Evolutionary conservation across 2,113 vertebrate species (phyloP), one percentile per base, ranked within the genome.

Genomic region (Chroicocephalus ridibundus): DNA sequence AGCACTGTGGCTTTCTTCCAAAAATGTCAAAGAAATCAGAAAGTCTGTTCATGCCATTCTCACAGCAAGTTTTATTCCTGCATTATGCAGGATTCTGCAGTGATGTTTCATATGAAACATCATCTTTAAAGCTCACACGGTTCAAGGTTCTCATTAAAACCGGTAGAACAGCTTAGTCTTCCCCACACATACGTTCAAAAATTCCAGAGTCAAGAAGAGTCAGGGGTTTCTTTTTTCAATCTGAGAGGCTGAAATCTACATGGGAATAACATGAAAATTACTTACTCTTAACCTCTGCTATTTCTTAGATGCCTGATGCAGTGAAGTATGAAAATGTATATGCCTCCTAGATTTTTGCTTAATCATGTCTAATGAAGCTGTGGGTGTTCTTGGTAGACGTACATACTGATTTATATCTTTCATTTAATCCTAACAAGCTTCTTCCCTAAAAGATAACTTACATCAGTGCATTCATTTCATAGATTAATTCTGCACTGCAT

Each of bases 141-240:
- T 65, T 75, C 46, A 71, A 57, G 47, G 57, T 71, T 95, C 66
- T 86, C 66, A 93, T 68, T 92, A 94, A 86, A 95, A 86, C 10
- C 36, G 49, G 60, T 15, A 58, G 32, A 80, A 47, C 51, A 71
- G 47, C 57, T 75, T 60, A 71, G 20, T 54, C 49, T 93, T 42
- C 21, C 29, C 18, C 32, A 17, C 6, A 52, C 7, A 66, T 4
- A 84, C 0, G 8, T 34, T 71, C n/a, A 61, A 42, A 94, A 94
- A 64, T 46, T 81, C 24, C 44, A 47, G 22, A 86, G 38, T 36
- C n/a, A 83, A 77, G 17, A 79, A 47, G 38, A 87, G 38, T 47
- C n/a, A 31, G 34, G 9, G 13, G 24, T 3, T 52, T 69, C 8
- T 80, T 36, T 55, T 75, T 88, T 69, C 17, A 61, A 21, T 9